Percentiles rank a stretch among this genome's conserved stretches.
These are phyloP conservation scores for Trogon surrucura DNA, from an alignment of 2,113 vertebrate genomes.

Conservation along the genomic window DNA sequence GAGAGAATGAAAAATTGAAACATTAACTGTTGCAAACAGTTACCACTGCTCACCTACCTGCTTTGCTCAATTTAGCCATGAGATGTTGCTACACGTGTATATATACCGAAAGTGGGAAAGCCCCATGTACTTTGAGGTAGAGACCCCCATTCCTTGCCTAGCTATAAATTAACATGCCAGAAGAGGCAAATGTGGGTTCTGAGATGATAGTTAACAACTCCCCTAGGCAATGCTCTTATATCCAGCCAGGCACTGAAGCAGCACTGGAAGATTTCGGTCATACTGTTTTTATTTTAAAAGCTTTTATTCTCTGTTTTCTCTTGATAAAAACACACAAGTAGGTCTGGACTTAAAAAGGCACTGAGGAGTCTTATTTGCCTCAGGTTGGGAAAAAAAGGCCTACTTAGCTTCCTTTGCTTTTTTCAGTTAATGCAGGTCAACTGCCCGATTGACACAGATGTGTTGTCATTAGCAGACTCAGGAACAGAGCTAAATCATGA, in stretches of 20 bases:
- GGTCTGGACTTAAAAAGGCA: not conserved
- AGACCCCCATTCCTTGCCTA: not conserved
- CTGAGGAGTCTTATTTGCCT: not conserved
- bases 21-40: not conserved
- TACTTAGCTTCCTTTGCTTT: not conserved
- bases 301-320: not conserved
- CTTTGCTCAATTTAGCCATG: not conserved
- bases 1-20: not conserved
- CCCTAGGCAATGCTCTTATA: not conserved
- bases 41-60: not conserved
- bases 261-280: not conserved
- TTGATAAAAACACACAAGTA: not conserved
- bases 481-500: not conserved
- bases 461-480: not conserved
- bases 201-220: not conserved
- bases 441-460: not conserved
- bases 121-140: not conserved
- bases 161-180: constrained; percentile 9
- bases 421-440: not conserved
- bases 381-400: not conserved
- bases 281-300: not conserved
- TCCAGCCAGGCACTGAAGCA: not conserved
- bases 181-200: not conserved
- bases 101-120: not conserved
- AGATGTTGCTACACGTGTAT: not conserved